These are phyloP conservation scores for Macrophya annulata DNA, from an alignment of 2,888 invertebrate genomes.

Conservation along the genomic window DNA sequence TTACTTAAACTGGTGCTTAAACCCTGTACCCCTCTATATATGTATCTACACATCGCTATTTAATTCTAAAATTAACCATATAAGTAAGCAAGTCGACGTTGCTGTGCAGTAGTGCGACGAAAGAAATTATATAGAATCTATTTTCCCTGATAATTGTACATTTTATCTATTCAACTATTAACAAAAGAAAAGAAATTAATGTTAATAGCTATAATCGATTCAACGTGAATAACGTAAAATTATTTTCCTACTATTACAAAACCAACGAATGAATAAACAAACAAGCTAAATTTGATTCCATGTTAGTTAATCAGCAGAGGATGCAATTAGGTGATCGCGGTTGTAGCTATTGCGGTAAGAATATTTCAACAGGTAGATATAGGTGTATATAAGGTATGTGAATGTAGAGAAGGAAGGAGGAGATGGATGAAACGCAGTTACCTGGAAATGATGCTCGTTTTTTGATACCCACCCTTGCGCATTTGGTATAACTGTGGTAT, in stretches of 20 bases:
- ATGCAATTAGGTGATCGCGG: conserved; percentile 40
- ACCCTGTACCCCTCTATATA: background rate
- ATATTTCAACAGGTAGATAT: conserved; percentile 28
- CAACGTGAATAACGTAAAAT: no score
- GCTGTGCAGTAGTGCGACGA: no score
- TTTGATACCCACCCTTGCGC: background rate
- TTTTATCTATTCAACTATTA: no score
- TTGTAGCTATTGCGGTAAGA: background rate
- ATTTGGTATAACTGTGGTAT: background rate
- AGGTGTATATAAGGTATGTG: background rate
- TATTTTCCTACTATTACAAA: no score
- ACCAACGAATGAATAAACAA: background rate
- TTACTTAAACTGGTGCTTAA: conserved; percentile 2
- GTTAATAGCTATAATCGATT: no score
- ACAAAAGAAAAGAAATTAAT: no score
- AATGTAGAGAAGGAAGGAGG: no score
- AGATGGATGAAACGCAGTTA: no score
- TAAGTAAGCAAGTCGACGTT: no score
- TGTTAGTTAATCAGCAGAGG: conserved; percentile 18
- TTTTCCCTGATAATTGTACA: no score
- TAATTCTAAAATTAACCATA: background rate
- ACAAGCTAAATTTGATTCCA: background rate
- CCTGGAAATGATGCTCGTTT: background rate
- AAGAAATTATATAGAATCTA: no score
- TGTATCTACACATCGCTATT: background rate